These are phyloP conservation scores for Platichthys flesus DNA, from an alignment of 2,113 vertebrate species.

Conservation along the genomic window DNA sequence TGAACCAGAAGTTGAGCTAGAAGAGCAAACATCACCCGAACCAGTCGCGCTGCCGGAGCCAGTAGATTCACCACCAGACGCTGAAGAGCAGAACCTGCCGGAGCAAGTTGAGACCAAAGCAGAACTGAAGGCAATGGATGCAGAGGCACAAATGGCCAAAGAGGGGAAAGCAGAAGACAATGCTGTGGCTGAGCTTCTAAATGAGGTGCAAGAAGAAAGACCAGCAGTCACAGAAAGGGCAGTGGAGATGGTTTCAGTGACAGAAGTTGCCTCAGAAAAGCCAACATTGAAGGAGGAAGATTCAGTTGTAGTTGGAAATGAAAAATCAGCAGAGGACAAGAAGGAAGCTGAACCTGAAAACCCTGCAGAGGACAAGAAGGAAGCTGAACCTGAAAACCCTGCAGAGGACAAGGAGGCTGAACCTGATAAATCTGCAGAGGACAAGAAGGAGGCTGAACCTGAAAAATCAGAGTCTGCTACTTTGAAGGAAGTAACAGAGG, in stretches of 20 bases:
- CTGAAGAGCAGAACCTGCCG: slow-evolving; percentile 10
- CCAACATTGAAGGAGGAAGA: slow-evolving; percentile 1
- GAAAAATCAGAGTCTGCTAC: slow-evolving; percentile 5
- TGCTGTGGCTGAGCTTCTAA: background rate
- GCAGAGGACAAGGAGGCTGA: background rate
- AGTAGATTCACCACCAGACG: slow-evolving; percentile 7
- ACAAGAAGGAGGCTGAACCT: slow-evolving; percentile 15
- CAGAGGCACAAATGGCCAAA: background rate
- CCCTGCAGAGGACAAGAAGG: slow-evolving; percentile 15
- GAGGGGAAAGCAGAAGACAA: background rate
- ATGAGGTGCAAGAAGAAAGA: background rate
- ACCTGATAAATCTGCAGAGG: slow-evolving; percentile 17
- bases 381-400: slow-evolving; percentile 24
- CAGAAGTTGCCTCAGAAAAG: slow-evolving; percentile 22
- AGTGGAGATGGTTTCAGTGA: background rate
- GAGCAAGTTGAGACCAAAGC: slow-evolving; percentile 22
- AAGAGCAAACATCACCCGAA: slow-evolving; percentile 39
- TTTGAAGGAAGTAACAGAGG: background rate
- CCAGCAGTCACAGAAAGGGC: background rate
- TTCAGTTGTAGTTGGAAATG: background rate
- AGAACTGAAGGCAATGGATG: background rate
- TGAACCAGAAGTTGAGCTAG: slow-evolving; percentile 22
- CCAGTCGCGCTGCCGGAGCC: background rate
- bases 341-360: slow-evolving; percentile 5
- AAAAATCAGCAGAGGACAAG: slow-evolving; percentile 3